Conservation (phyloP, 2,113 vertebrate genomes). For the Nothoprocta perdicaria region DNA sequence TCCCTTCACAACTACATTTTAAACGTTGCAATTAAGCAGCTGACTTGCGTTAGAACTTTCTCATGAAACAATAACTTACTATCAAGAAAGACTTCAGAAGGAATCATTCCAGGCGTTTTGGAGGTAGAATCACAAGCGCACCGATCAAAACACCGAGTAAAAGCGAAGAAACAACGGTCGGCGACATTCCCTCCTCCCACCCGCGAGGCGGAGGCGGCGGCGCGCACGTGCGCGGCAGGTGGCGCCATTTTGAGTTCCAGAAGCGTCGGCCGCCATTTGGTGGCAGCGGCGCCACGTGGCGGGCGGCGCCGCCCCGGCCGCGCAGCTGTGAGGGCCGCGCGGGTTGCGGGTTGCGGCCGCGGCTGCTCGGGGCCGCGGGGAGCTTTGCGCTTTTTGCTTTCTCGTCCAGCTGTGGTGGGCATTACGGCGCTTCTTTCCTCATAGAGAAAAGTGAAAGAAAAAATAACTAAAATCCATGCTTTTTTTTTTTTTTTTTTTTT, state of each 20-base stretch:
- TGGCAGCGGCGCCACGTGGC: too few species aligned
- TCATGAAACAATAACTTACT: accelerated
- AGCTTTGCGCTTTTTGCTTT: too few species aligned
- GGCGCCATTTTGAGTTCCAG: background rate
- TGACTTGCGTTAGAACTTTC: background rate
- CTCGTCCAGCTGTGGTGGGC: accelerated
- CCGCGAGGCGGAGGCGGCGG: accelerated
- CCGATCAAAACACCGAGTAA: accelerated
- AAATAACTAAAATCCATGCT: accelerated
- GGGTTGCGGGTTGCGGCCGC: too few species aligned
- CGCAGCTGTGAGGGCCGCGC: too few species aligned
- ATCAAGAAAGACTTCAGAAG: too few species aligned
- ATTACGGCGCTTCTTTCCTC: accelerated
- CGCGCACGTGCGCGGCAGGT: accelerated
- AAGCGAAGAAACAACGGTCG: background rate
- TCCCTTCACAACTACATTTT: too few species aligned
- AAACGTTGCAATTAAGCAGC: background rate
- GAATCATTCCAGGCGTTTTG: accelerated
- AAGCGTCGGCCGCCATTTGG: background rate
- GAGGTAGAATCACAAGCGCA: accelerated
- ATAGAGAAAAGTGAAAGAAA: background rate
- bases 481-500: background rate
- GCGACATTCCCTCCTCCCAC: accelerated
- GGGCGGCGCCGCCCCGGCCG: too few species aligned
- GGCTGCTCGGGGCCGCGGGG: too few species aligned